A percentile compares a stretch with the other conserved stretches of the same genome.
These are phyloP conservation scores for Propithecus deckenii DNA, from an alignment of 2,797 vertebrate species.

Conservation along the genomic window DNA sequence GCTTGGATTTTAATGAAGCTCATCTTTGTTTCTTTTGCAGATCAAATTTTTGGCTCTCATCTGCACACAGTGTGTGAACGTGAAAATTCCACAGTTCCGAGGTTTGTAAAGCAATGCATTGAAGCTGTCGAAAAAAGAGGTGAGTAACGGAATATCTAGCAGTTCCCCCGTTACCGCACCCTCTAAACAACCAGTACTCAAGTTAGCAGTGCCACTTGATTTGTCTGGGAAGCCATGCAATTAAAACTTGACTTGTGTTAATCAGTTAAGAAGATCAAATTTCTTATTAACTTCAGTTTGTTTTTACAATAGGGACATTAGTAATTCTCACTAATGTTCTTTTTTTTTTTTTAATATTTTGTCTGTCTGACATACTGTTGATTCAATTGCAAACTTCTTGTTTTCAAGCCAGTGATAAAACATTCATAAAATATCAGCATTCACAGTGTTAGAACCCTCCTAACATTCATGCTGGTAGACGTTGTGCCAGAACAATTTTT, in stretches of 20 bases:
- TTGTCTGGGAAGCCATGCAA: constrained; percentile 52
- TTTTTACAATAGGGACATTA: constrained; percentile 70
- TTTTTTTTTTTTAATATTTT: constrained; percentile 76
- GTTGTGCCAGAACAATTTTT: constrained; percentile 69
- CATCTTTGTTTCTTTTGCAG: constrained; percentile 84
- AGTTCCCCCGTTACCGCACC: background rate
- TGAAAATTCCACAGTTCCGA: constrained; percentile 92
- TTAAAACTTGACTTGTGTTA: constrained; percentile 64
- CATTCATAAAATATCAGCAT: constrained; percentile 81
- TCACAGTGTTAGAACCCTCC: constrained; percentile 77
- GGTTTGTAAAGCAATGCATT: constrained; percentile 92
- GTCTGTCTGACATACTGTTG: constrained; percentile 77
- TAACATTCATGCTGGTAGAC: constrained; percentile 69
- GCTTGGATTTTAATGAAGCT: constrained; percentile 79
- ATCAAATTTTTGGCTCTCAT: constrained; percentile 95
- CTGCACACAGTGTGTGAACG: constrained; percentile 91
- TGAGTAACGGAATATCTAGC: constrained; percentile 80
- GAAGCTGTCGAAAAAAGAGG: constrained; percentile 93
- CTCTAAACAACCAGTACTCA: constrained; percentile 35
- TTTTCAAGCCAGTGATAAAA: constrained; percentile 78
- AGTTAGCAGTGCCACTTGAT: constrained; percentile 15
- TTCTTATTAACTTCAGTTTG: constrained; percentile 74
- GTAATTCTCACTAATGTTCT: constrained; percentile 72
- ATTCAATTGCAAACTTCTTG: constrained; percentile 80
- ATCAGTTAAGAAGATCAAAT: constrained; percentile 59